Evolutionary conservation across 2,888 invertebrate genomes (phyloP), one percentile per base, ranked within the genome.

Genomic region (Psylliodes chrysocephalus): DNA sequence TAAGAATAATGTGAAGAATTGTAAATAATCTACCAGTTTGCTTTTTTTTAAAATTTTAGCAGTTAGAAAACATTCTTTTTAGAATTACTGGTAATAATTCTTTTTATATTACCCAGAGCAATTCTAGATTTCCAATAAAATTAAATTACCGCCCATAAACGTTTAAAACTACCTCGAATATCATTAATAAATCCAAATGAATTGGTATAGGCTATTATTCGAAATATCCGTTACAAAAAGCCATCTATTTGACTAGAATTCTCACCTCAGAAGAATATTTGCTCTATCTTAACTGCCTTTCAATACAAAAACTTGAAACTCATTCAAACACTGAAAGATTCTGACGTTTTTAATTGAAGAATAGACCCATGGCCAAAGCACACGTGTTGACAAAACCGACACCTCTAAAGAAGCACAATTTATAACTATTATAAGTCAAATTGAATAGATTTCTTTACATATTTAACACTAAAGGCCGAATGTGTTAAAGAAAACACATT

Each of bases 321-420:
- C 67, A 63, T 69, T 69, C 66, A 67, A 22, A 22, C 10, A 28
- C 17, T 56, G 51, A 68, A 67, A 64, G 59, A 64, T 54, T 35
- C 49, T 63, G 64, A 64, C 66, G 35, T 68, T 66, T 66, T 54
- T 60, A 56, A 66, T 66, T 66, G 61, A 64, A 63, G 61, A 68
- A 63, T 57, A 55, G 63, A 38, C 60, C 68, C 60, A 57, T 60
- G 38, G 54, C 59, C 59, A 35, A 30, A 33, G 64, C 80, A 79
- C 79, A 79, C 78, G 80, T 79, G 80, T 80, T 78, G 79, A 80
- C 79, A 79, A 80, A 78, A 79, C 78, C 78, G 70, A 77, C 72
- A 70, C 71, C 72, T 54, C 72, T 73, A 78, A 78, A 78, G 74
- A 74, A 72, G 73, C 72, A 77, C 78, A 79, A 80, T 80, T 80